These are phyloP conservation scores for Pelvicachromis taeniatus DNA, from an alignment of 2,113 vertebrate genomes.

Conservation along the genomic window DNA sequence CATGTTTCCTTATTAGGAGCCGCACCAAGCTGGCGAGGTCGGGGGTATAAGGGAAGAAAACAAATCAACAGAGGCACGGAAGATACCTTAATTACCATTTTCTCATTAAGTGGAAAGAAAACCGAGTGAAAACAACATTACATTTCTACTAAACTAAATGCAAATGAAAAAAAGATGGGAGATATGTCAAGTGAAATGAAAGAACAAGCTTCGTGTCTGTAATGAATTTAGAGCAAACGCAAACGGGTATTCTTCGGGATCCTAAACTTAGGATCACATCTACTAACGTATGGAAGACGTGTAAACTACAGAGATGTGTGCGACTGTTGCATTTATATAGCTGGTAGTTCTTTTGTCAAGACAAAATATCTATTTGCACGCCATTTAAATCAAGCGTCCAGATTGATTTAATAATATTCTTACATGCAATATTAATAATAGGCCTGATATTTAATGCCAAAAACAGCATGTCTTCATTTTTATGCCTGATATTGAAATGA, in stretches of 20 bases:
- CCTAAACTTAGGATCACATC: background rate
- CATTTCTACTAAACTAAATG: background rate
- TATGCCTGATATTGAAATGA: background rate
- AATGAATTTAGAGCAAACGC: background rate
- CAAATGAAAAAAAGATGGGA: background rate
- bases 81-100: background rate
- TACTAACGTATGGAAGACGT: background rate
- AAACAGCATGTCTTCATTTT: background rate
- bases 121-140: background rate
- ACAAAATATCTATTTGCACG: background rate
- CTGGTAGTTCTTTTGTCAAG: background rate
- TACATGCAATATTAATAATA: fast-evolving
- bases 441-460: background rate
- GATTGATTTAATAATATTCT: background rate
- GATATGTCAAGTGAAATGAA: background rate
- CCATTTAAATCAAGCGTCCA: background rate
- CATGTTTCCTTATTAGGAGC: background rate
- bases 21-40: background rate
- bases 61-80: background rate
- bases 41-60: background rate
- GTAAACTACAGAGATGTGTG: background rate
- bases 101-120: background rate
- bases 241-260: background rate
- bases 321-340: background rate
- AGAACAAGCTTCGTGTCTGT: background rate